phyloP scores from a whole-genome alignment of 1,140 invertebrate species.

The Stenopsyche tienmushanensis region DNA sequence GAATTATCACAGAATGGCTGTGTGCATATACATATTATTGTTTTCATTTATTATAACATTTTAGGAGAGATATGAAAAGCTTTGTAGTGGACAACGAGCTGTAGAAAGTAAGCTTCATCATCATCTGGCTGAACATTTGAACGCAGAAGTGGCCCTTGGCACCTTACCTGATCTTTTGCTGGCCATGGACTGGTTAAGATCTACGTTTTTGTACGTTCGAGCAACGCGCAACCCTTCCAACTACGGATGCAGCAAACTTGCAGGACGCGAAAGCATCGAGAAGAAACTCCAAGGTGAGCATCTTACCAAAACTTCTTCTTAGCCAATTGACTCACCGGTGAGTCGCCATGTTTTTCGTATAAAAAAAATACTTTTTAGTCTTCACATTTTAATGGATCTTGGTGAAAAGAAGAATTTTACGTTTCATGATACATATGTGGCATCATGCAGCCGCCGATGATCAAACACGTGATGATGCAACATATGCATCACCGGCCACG shows the following conservation, averaged over 20 bases:
- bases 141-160: constrained; percentile 74
- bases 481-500: too few species aligned
- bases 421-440: too few species aligned
- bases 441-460: too few species aligned
- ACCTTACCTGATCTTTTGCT: constrained; percentile 72
- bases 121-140: constrained; percentile 74
- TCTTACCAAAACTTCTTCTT: neutral
- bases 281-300: constrained; percentile 66
- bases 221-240: constrained; percentile 68
- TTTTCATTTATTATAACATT: too few species aligned
- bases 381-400: too few species aligned
- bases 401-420: too few species aligned
- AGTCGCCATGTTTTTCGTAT: too few species aligned
- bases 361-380: too few species aligned
- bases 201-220: constrained; percentile 77
- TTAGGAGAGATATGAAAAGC: constrained; percentile 61
- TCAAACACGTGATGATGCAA: too few species aligned
- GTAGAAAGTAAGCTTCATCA: constrained; percentile 70
- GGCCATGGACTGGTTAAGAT: constrained; percentile 74
- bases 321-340: too few species aligned
- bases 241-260: constrained; percentile 60
- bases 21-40: too few species aligned
- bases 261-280: constrained; percentile 59
- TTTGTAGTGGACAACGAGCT: constrained; percentile 58
- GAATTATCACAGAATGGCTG: too few species aligned